Evolutionary conservation across 1,140 invertebrate genomes (phyloP).

Genomic region (Drosophila burlai): DNA sequence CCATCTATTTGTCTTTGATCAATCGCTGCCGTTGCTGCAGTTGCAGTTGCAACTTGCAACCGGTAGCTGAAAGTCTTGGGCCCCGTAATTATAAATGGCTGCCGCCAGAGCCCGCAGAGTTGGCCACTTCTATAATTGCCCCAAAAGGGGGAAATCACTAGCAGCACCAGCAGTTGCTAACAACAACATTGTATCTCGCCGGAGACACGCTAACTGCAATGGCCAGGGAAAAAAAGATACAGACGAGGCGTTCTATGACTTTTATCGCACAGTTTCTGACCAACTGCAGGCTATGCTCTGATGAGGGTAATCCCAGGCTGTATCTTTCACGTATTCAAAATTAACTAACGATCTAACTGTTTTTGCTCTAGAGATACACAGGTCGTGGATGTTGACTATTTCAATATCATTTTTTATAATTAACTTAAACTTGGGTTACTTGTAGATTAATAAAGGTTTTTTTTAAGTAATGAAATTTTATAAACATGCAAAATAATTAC

Average conservation of each 20-base stretch:
- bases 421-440: not conserved
- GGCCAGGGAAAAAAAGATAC: not conserved
- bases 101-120: conserved; percentile 33
- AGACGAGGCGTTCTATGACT: conserved; percentile 41
- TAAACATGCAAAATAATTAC: no score
- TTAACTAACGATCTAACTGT: conserved; percentile 35
- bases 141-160: conserved; percentile 44
- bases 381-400: conserved; percentile 9
- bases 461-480: no score
- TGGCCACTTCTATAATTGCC: conserved; percentile 45
- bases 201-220: conserved; percentile 37
- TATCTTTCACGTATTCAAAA: conserved; percentile 27
- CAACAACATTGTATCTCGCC: conserved; percentile 30
- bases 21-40: conserved; percentile 17
- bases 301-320: conserved; percentile 36
- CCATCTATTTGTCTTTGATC: conserved; percentile 55
- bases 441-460: no score
- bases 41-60: conserved; percentile 17
- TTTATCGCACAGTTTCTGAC: conserved; percentile 48
- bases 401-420: not conserved
- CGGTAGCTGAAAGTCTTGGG: conserved; percentile 39
- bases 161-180: conserved; percentile 18
- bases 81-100: conserved; percentile 47
- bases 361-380: not conserved
- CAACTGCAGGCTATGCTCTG: conserved; percentile 39